Percentiles rank a stretch among this genome's conserved stretches.
Evolutionary conservation across 2,113 vertebrate genomes (phyloP).

Genomic region (Peromyscus californicus): DNA sequence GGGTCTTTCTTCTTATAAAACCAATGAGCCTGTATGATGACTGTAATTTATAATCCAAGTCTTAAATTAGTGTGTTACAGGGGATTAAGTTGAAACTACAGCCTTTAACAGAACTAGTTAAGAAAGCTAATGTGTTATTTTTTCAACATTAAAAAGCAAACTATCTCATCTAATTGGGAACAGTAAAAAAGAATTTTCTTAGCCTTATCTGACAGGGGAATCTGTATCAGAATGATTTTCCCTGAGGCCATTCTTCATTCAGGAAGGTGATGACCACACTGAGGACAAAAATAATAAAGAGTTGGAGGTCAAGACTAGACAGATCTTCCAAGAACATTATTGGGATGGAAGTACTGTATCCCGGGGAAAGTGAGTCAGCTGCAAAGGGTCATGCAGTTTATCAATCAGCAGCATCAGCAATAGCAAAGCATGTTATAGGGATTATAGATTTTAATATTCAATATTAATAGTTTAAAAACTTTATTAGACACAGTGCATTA

Average conservation of each 20-base stretch:
- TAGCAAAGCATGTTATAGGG: background rate
- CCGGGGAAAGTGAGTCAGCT: background rate
- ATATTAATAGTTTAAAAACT: background rate
- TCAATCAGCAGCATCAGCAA: background rate
- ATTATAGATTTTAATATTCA: background rate
- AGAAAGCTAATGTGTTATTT: constrained; percentile 61
- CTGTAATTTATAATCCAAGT: constrained; percentile 32
- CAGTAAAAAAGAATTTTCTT: constrained; percentile 46
- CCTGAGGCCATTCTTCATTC: background rate
- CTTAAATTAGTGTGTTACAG: constrained; percentile 47
- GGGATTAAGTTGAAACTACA: constrained; percentile 37
- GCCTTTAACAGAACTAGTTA: constrained; percentile 57
- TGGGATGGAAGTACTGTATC: background rate
- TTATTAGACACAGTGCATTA: background rate
- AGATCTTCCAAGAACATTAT: background rate
- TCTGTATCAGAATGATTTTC: background rate
- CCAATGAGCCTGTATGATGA: constrained; percentile 22
- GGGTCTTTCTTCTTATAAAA: constrained; percentile 38
- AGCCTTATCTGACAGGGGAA: background rate
- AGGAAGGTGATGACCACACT: background rate
- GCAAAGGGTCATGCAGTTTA: background rate
- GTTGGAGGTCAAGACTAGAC: background rate
- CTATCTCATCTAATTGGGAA: background rate
- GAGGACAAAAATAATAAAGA: background rate
- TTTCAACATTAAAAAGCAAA: constrained; percentile 25